These are phyloP conservation scores for Uropetala carovei DNA, from an alignment of 2,888 invertebrate genomes.

Conservation along the genomic window DNA sequence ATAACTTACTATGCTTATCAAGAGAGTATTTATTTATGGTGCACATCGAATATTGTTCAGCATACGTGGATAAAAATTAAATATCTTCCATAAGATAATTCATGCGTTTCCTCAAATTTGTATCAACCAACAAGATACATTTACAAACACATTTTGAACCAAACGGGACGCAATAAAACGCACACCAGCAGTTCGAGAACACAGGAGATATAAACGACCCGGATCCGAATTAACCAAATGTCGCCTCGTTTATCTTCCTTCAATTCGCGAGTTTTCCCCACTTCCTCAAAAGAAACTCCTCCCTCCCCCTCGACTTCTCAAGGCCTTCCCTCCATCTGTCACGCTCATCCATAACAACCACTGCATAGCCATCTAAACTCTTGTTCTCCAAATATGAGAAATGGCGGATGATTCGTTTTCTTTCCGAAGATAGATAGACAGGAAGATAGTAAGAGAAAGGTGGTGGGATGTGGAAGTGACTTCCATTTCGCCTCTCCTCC, in stretches of 20 bases:
- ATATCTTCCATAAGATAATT: too few relatives aligned
- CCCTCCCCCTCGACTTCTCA: neutral
- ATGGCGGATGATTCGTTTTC: neutral
- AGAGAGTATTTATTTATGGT: neutral
- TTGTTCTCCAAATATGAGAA: constrained; percentile 12
- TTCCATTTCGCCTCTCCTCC: neutral
- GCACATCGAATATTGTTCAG: too few relatives aligned
- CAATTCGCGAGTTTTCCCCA: neutral
- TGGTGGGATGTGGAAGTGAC: neutral
- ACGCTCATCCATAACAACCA: constrained; percentile 6
- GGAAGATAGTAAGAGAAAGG: neutral
- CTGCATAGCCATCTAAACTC: neutral
- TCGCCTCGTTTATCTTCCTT: neutral
- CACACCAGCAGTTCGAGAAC: neutral
- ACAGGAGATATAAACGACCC: neutral
- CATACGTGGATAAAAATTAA: too few relatives aligned
- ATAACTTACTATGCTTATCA: neutral
- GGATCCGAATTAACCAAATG: neutral
- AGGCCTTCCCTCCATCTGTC: neutral
- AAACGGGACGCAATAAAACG: neutral
- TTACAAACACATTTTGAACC: too few relatives aligned
- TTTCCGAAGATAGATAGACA: neutral
- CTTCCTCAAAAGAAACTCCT: neutral
- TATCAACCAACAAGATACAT: too few relatives aligned
- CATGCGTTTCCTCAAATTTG: too few relatives aligned